Base-by-base conservation (phyloP, 2,797 vertebrate genomes). In the Chromis chromis region DNA sequence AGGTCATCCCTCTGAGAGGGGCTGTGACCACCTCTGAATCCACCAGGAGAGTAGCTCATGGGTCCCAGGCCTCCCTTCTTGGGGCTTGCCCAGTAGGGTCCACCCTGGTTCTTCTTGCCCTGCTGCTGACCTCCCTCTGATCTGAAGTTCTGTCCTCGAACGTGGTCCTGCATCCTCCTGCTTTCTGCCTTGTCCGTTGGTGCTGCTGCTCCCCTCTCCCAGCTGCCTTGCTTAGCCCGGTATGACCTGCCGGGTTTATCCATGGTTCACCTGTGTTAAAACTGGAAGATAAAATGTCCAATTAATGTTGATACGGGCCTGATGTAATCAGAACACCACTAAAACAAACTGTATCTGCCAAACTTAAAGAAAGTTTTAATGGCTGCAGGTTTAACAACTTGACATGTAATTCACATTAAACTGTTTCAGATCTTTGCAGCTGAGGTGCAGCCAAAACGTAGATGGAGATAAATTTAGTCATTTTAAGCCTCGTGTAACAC, bases 211-310 rank as follows among this genome's bases (percentile, higher is more conserved):
- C 91, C 94, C 49, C 87, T 90, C 17, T 95, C 94, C 87, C 93
- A 92, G 81, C 81, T 84, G 0, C 85, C 74, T 75, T 93, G 94
- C 86, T 94, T 96, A 46, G 85, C 76, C 89, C 93, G 90, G 81
- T 85, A 93, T 79, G 92, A 68, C 86, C 95, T 96, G 83, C 92
- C 85, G 12, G 91, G 86, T 86, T 97, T 96, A 86, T 95, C 96
- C 96, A 98, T 97, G 79, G 84, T 78, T 90, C 55, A 88, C 85
- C 56, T 90, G 76, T 71, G 83, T 56, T 73, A 91, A 90, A 95
- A 95, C 89, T 92, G 74, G 11, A 66, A 9, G 44, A 65, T 16
- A n/a, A 82, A 60, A 77, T 24, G n/a, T 66, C 40, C 19, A 49
- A 19, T 54, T 70, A 48, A 59, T 49, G 13, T 40, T 25, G 16